These are phyloP conservation scores for Pteropus rufus DNA, from an alignment of 2,797 vertebrate genomes.

Conservation along the genomic window DNA sequence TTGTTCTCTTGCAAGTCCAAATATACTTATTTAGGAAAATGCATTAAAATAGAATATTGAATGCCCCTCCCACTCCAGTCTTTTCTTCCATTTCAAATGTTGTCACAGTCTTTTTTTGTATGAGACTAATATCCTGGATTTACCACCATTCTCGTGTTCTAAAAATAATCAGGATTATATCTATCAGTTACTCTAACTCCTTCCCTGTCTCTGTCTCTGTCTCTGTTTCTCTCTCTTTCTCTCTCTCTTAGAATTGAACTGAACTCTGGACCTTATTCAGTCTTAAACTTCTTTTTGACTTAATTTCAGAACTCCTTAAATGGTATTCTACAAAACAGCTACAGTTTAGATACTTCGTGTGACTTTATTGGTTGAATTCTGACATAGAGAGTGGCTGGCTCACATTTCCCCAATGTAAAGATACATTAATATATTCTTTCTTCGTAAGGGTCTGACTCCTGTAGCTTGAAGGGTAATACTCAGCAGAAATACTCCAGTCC, in stretches of 20 bases:
- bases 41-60: background rate
- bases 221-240: background rate
- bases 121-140: background rate
- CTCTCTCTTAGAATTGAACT: background rate
- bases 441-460: background rate
- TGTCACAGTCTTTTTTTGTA: background rate
- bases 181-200: background rate
- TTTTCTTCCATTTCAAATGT: background rate
- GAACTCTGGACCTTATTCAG: background rate
- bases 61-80: background rate
- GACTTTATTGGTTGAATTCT: background rate
- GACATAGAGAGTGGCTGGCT: background rate
- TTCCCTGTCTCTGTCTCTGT: background rate
- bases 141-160: background rate
- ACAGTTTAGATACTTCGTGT: background rate
- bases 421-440: background rate
- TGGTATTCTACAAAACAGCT: background rate
- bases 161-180: background rate
- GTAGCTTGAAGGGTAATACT: background rate
- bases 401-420: background rate
- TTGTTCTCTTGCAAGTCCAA: background rate
- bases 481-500: background rate
- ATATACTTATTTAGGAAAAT: background rate
- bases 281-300: background rate
- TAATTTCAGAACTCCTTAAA: background rate